Percentiles rank a stretch among this genome's conserved stretches.
Conservation (phyloP, 2,113 vertebrate species). For the Bungarus multicinctus region DNA sequence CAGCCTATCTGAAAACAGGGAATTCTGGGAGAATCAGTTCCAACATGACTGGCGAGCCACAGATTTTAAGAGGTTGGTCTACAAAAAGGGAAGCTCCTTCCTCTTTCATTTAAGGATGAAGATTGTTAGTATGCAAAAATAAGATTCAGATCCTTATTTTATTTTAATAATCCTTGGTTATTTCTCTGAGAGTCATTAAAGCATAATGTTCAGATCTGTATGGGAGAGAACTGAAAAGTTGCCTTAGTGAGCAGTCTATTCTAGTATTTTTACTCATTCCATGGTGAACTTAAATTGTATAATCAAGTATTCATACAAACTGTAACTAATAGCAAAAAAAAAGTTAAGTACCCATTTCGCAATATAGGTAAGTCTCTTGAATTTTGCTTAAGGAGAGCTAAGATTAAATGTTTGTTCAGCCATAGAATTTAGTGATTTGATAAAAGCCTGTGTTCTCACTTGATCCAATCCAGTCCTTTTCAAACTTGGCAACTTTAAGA, state of each 20-base stretch:
- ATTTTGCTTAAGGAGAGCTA: not conserved
- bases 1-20: not conserved
- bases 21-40: not conserved
- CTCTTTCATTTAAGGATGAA: not conserved
- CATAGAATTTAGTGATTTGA: not conserved
- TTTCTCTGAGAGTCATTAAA: not conserved
- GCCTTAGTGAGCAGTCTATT: not conserved
- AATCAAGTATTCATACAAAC: not conserved
- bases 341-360: not conserved
- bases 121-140: not conserved
- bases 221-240: not conserved
- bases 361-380: no score
- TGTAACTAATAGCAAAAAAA: not conserved
- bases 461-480: not conserved
- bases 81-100: not conserved
- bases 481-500: not conserved
- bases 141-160: not conserved
- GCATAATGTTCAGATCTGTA: not conserved
- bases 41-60: not conserved
- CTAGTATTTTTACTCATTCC: not conserved
- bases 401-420: not conserved
- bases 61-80: not conserved
- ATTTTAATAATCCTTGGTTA: not conserved
- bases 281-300: not conserved
- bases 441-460: not conserved